These are phyloP conservation scores for Gymnoscopelus braueri DNA, from an alignment of 2,797 vertebrate genomes.

Conservation along the genomic window DNA sequence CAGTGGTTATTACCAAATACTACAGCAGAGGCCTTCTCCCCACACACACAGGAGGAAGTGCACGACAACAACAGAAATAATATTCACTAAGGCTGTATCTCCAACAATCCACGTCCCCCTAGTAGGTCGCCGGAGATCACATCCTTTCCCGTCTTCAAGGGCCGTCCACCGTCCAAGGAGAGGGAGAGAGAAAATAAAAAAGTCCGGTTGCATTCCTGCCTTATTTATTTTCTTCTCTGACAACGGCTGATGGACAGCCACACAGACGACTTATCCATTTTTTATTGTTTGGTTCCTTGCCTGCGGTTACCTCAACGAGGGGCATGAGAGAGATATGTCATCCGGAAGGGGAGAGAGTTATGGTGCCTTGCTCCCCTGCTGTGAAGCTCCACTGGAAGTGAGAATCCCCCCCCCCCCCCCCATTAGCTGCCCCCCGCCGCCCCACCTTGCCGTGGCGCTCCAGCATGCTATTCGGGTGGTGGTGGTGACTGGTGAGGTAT, in stretches of 20 bases:
- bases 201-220: slow-evolving; percentile 51
- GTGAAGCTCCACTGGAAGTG: slow-evolving; percentile 30
- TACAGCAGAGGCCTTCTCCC: slow-evolving; percentile 35
- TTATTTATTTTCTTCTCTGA: slow-evolving; percentile 73
- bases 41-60: not conserved
- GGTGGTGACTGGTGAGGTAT: not conserved
- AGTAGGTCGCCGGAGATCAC: slow-evolving; percentile 50
- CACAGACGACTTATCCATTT: slow-evolving; percentile 37
- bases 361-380: slow-evolving; percentile 27
- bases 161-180: slow-evolving; percentile 12
- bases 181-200: slow-evolving; percentile 35
- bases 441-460: not conserved
- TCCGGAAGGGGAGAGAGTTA: slow-evolving; percentile 23
- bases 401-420: not conserved
- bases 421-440: not conserved
- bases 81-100: slow-evolving; percentile 53
- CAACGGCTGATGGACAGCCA: slow-evolving; percentile 63
- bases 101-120: slow-evolving; percentile 60
- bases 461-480: slow-evolving; percentile 28
- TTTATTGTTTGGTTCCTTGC: slow-evolving; percentile 32
- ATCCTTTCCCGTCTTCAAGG: slow-evolving; percentile 53
- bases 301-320: slow-evolving; percentile 24
- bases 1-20: slow-evolving; percentile 47
- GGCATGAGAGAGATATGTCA: slow-evolving; percentile 18
- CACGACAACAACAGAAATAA: slow-evolving; percentile 49